Evolutionary conservation across 2,888 invertebrate species (phyloP).

Genomic region (Parelbella ahira): DNA sequence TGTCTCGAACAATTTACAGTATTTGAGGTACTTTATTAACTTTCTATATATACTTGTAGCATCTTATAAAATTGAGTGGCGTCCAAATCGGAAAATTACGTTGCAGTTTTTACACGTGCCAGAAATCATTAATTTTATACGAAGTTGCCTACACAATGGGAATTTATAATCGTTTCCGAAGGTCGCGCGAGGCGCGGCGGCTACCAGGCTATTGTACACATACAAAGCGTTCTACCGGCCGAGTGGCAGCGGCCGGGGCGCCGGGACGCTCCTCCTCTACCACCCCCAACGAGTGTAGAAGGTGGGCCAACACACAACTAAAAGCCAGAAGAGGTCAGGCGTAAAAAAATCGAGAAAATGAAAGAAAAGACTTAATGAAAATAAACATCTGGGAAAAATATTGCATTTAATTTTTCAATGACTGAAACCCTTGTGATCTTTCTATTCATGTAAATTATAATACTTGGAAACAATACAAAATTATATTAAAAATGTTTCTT

Average conservation of each 20-base stretch:
- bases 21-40: not conserved
- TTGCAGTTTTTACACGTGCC: conserved; percentile 23
- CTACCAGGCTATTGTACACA: conserved; percentile 37
- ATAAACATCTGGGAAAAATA: too few species aligned
- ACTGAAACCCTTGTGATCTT: too few species aligned
- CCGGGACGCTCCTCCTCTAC: conserved; percentile 2
- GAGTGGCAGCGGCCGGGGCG: conserved; percentile 28
- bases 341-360: not conserved
- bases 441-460: too few species aligned
- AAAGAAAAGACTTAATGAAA: too few species aligned
- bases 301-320: conserved; percentile 22
- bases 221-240: conserved; percentile 38
- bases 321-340: conserved; percentile 20
- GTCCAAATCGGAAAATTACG: conserved; percentile 1
- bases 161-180: conserved; percentile 22
- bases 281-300: conserved; percentile 1
- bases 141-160: conserved; percentile 15
- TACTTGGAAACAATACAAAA: too few species aligned
- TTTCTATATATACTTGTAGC: not conserved
- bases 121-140: conserved; percentile 11
- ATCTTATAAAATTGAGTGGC: not conserved
- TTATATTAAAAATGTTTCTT: too few species aligned
- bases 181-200: conserved; percentile 24
- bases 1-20: conserved; percentile 9
- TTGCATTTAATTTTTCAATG: too few species aligned